phyloP scores from a whole-genome alignment of 2,113 vertebrate species.

The Zosterops hypoxanthus region DNA sequence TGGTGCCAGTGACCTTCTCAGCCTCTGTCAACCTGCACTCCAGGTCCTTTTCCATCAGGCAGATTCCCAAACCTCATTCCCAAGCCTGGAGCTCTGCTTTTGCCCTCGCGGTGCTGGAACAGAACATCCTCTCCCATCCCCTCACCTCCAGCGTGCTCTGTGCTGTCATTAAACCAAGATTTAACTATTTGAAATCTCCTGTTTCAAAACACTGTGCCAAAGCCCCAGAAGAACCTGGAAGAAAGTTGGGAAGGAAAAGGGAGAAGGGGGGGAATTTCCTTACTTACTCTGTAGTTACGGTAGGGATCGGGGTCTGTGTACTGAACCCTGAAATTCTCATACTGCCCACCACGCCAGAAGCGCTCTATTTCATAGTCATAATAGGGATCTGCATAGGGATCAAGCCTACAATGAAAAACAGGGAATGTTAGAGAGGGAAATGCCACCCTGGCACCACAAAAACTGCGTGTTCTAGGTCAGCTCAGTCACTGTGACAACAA shows the following conservation, averaged over 20 bases:
- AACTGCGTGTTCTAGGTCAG: background rate
- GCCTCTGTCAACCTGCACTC: background rate
- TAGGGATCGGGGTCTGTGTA: constrained; percentile 93
- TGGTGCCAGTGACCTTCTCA: background rate
- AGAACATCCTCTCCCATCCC: background rate
- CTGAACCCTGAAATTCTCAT: constrained; percentile 98
- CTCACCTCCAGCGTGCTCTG: fast-evolving
- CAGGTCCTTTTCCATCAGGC: background rate
- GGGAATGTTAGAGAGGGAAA: background rate
- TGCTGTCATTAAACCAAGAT: background rate
- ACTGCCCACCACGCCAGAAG: constrained; percentile 95
- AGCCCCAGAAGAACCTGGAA: background rate
- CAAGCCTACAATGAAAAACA: constrained; percentile 74
- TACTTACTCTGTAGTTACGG: constrained; percentile 88
- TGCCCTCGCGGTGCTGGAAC: background rate
- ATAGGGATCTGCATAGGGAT: constrained; percentile 92
- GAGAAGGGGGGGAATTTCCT: background rate
- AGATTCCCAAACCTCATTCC: background rate
- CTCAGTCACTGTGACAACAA: background rate
- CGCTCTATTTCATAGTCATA: constrained; percentile 96
- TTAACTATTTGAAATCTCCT: background rate
- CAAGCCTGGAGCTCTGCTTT: fast-evolving
- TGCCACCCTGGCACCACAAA: background rate
- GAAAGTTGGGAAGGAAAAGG: fast-evolving
- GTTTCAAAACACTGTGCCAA: background rate